Evolutionary conservation across 2,888 invertebrate species (phyloP), one percentile per base, ranked within the genome.

Genomic region (Pantelozetes paolii): DNA sequence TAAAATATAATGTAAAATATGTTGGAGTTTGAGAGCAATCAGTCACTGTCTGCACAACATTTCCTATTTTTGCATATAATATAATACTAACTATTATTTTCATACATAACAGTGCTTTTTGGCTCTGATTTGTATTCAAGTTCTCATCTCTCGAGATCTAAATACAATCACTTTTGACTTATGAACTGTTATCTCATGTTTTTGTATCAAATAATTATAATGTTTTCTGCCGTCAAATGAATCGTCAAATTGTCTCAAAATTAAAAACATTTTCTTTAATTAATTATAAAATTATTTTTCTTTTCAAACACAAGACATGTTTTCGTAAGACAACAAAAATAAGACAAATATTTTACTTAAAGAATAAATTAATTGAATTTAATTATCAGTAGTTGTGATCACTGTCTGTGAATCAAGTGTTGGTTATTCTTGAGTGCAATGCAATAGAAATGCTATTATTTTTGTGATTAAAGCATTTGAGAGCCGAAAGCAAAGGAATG

Each of bases 31-130:
- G n/a, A 1, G 9, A 20, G 36, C 28, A 62, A 62, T 62, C 62
- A 62, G 62, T 62, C 62, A 36, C 62, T 62, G 62, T 62, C 62
- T n/a, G 20, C n/a, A n/a, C n/a, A 9, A 62, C n/a, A 26, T 28
- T 3, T 32, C 20, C 15, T 15, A 26, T 26, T 26, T 54, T 54
- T 54, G 26, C 26, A 54, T 20, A 23, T 20, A 26, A 23, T 13
- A 13, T 26, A 54, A n/a, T n/a, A n/a, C n/a, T n/a, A n/a, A n/a
- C n/a, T n/a, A n/a, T n/a, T 15, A 23, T 15, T 6, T 5, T 23
- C 6, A 54, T 54, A 26, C 54, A 26, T 2, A 54, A n/a, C n/a
- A n/a, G n/a, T n/a, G n/a, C n/a, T n/a, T 13, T 45, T n/a, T 45
- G 20, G 9, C 23, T 54, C 9, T 23, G 8, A 23, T 13, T 50